Base-by-base conservation (phyloP, 2,797 vertebrate genomes). In the Diceros bicornis region DNA sequence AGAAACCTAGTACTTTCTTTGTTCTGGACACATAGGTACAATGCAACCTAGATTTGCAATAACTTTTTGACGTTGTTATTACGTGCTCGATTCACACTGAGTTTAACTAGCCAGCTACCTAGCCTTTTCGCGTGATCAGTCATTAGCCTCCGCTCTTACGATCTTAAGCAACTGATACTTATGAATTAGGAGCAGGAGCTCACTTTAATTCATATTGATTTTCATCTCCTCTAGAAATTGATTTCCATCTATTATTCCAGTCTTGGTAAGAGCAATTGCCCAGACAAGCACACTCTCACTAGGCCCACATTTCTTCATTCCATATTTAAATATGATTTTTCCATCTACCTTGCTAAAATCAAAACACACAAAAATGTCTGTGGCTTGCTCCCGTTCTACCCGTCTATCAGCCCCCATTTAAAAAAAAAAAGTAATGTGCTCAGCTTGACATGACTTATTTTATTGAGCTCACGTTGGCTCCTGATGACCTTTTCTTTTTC, bases 151-250 rank as follows among this genome's bases (percentile, higher is more conserved):
- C 0, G 8, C 59, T 85, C 86, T 37, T 50, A 7, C 0, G 79
- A 21, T 75, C 71, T 78, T 77, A 90, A 78, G 32, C 41, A 72
- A 84, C 34, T 84, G 66, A 41, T 77, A 87, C 77, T 97, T 95
- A 95, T 81, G 83, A 97, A 92, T 95, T 44, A 87, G 52, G 50
- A 81, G 21, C 71, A 84, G 55, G 32, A 81, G 57, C 57, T 94
- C 77, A 90, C 77, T 91, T 89, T 81, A 93, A 95, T 96, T 95
- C 86, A 68, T 32, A 97, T 82, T 95, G 97, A 97, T 95, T 89
- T 96, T n/a, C 37, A 18, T 79, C 92, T 97, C 89, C 71, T 96
- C 79, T n/a, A 89, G 62, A 94, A 85, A 97, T 50, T 94, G 69
- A 97, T 93, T 96, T 90, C 44, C 44, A 96, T 88, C 91, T 61